Evolutionary conservation across 2,888 invertebrate species (phyloP).

Genomic region (Polymixis flavicincta): DNA sequence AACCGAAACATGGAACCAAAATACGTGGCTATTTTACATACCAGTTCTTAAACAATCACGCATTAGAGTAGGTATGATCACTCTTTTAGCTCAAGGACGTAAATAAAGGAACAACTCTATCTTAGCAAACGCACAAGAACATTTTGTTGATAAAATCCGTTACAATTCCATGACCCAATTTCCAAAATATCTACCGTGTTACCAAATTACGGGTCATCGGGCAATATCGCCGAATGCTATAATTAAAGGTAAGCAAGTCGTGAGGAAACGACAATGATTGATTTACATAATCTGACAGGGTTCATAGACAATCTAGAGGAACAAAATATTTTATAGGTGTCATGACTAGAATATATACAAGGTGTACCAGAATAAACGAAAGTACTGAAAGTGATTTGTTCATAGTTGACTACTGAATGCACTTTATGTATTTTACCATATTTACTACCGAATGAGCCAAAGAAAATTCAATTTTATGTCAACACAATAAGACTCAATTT

Average conservation of each 20-base stretch:
- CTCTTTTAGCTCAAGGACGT: neutral
- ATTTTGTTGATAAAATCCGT: neutral
- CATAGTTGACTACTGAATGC: no score
- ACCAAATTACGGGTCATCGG: conserved; percentile 29
- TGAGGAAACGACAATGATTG: conserved; percentile 21
- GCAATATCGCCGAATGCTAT: conserved; percentile 28
- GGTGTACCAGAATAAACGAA: no score
- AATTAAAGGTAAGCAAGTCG: conserved; percentile 32
- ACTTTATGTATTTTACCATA: no score
- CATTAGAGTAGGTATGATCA: no score
- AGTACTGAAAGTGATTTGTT: no score
- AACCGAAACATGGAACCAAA: neutral
- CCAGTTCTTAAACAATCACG: neutral
- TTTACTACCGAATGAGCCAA: no score
- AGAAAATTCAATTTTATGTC: no score
- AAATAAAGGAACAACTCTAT: neutral
- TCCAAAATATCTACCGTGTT: conserved; percentile 5
- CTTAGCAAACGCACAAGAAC: neutral
- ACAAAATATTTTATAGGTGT: neutral
- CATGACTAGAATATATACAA: neutral
- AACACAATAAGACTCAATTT: no score
- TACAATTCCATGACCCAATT: conserved; percentile 44
- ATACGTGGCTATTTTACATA: neutral
- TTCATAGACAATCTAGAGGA: neutral
- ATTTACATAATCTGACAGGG: conserved; percentile 34